A percentile compares a stretch with the other conserved stretches of the same genome.
phyloP scores from a whole-genome alignment of 2,888 invertebrate species.

The Mimumesa dahlbomi region DNA sequence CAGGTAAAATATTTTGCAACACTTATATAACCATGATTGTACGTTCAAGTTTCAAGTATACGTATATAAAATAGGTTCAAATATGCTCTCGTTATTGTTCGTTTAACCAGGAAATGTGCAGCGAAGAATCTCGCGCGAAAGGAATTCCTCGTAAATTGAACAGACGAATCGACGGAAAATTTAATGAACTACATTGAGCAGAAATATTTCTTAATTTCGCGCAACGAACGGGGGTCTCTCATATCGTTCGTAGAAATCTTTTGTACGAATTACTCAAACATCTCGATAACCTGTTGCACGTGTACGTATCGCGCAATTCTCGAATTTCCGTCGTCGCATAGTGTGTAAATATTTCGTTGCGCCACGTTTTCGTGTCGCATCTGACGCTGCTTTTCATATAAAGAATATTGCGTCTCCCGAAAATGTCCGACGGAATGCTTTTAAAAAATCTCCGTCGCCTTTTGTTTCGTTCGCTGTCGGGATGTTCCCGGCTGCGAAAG shows the following conservation, averaged over 20 bases:
- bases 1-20: slow-evolving; percentile 73
- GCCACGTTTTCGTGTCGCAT: slow-evolving; percentile 28
- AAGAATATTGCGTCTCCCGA: slow-evolving; percentile 37
- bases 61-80: too few species aligned
- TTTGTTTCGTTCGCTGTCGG: background rate
- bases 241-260: background rate
- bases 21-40: too few species aligned
- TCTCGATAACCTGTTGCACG: slow-evolving; percentile 45
- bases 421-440: slow-evolving; percentile 24
- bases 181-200: background rate
- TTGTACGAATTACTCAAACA: slow-evolving; percentile 6
- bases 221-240: too few species aligned
- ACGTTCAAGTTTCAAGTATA: too few species aligned
- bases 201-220: too few species aligned
- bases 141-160: too few species aligned
- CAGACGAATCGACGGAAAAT: too few species aligned
- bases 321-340: slow-evolving; percentile 17
- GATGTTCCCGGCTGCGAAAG: background rate
- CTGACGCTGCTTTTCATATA: slow-evolving; percentile 6
- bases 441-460: slow-evolving; percentile 2
- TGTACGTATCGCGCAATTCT: slow-evolving; percentile 16
- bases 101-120: too few species aligned
- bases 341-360: slow-evolving; percentile 22
- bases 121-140: too few species aligned
- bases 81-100: too few species aligned